Percentiles rank a stretch among this genome's conserved stretches.
Conservation (phyloP, 2,113 vertebrate species). For the Cinclus mexicanus region DNA sequence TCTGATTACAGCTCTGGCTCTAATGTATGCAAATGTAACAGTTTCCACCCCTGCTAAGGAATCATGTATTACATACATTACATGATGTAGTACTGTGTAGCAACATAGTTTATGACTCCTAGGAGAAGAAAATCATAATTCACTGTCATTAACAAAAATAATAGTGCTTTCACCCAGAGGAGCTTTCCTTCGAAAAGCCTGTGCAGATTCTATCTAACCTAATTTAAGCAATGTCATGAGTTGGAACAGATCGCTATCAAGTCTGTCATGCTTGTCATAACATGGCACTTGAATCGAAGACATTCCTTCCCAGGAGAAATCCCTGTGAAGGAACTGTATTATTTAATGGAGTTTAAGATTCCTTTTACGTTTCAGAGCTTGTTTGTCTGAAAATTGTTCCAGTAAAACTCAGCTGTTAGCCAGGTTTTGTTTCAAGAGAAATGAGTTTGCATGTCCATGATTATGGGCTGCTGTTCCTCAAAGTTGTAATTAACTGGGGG, state of each 20-base stretch:
- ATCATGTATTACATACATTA: constrained; percentile 45
- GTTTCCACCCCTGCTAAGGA: constrained; percentile 32
- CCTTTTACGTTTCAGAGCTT: constrained; percentile 63
- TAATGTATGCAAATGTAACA: constrained; percentile 41
- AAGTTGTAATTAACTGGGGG: constrained; percentile 34
- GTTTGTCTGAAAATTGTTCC: constrained; percentile 63
- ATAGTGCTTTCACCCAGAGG: constrained; percentile 59
- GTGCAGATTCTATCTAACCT: constrained; percentile 64
- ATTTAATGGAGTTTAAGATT: constrained; percentile 74
- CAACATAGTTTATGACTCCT: constrained; percentile 46
- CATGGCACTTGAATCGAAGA: constrained; percentile 74
- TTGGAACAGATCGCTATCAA: constrained; percentile 78
- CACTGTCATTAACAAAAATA: constrained; percentile 73
- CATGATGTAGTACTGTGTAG: constrained; percentile 48
- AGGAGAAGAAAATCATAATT: constrained; percentile 70
- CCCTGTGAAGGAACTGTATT: constrained; percentile 62
- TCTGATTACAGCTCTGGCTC: neutral
- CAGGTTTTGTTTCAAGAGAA: constrained; percentile 42
- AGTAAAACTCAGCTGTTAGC: constrained; percentile 16
- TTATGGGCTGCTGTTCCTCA: neutral
- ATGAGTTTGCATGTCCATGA: neutral
- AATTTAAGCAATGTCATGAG: constrained; percentile 78
- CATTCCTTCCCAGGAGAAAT: constrained; percentile 75
- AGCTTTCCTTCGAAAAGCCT: constrained; percentile 59
- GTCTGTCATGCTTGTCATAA: constrained; percentile 81